phyloP scores from a whole-genome alignment of 2,888 invertebrate genomes.

The Chrysolina oricalcia region DNA sequence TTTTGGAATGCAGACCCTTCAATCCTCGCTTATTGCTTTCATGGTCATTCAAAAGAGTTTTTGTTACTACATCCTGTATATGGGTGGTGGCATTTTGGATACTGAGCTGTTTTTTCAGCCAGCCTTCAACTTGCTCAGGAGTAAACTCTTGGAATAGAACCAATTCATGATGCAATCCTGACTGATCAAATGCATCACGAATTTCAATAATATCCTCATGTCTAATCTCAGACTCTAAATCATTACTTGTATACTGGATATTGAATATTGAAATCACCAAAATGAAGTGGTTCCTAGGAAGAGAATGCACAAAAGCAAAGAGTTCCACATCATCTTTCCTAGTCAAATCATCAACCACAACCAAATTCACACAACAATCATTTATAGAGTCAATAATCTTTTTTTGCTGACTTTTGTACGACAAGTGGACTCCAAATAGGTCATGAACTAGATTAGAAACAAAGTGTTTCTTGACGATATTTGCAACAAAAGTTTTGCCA shows the following conservation, averaged over 20 bases:
- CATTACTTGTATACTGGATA: conserved; percentile 57
- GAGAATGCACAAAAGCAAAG: conserved; percentile 56
- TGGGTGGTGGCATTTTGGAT: conserved; percentile 45
- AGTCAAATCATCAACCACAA: conserved; percentile 63
- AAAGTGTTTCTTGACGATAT: conserved; percentile 61
- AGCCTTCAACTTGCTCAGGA: conserved; percentile 54
- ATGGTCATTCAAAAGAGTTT: conserved; percentile 54
- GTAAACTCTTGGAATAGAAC: conserved; percentile 60
- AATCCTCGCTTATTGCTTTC: conserved; percentile 58
- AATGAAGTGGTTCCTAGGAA: conserved; percentile 54
- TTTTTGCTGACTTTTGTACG: conserved; percentile 38
- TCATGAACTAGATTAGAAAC: conserved; percentile 53
- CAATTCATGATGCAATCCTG: conserved; percentile 53
- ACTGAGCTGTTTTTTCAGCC: conserved; percentile 54
- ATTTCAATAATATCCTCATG: conserved; percentile 55
- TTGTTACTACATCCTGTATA: conserved; percentile 47
- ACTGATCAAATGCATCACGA: conserved; percentile 52
- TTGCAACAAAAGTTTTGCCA: conserved; percentile 64
- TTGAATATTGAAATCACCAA: conserved; percentile 63
- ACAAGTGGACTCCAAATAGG: conserved; percentile 46
- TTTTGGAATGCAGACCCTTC: conserved; percentile 59
- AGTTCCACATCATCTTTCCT: conserved; percentile 53
- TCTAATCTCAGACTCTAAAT: conserved; percentile 53
- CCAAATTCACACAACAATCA: conserved; percentile 57
- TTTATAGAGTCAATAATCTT: conserved; percentile 44